These are phyloP conservation scores for Pomatostomus ruficeps DNA, from an alignment of 2,113 vertebrate genomes.

Conservation along the genomic window DNA sequence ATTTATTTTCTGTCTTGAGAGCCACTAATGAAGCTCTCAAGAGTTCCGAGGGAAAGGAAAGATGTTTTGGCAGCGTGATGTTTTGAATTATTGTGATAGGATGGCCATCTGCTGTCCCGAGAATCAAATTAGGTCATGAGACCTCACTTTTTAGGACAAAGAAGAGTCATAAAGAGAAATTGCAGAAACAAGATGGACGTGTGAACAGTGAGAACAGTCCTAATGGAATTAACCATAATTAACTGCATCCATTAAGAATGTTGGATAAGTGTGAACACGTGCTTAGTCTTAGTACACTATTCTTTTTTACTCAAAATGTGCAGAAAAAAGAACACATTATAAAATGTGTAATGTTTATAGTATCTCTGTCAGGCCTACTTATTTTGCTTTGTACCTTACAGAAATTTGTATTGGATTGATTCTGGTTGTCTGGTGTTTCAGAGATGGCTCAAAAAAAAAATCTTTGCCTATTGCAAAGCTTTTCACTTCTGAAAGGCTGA, in stretches of 20 bases:
- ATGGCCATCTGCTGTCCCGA: neutral
- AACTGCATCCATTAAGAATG: neutral
- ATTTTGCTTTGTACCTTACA: neutral
- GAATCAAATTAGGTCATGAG: neutral
- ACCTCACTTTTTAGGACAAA: neutral
- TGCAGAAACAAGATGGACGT: neutral
- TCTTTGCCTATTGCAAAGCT: neutral
- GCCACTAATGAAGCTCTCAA: neutral
- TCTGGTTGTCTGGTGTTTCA: neutral
- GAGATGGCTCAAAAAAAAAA: neutral
- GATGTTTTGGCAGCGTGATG: neutral
- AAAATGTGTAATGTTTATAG: neutral
- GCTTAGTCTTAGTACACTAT: neutral
- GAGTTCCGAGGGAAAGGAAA: neutral
- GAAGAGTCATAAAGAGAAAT: neutral
- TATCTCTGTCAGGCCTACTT: neutral
- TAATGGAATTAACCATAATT: neutral
- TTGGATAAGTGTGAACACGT: neutral
- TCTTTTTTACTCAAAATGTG: accelerated
- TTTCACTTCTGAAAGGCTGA: neutral
- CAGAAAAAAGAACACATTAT: neutral
- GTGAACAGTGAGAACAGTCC: neutral
- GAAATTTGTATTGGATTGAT: neutral
- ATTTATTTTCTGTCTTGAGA: neutral
- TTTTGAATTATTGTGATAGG: neutral